A percentile compares a stretch with the other conserved stretches of the same genome.
Conservation (phyloP, 37 sponge, comb jelly and placozoan genomes). For the Cladorhizidae sp. region DNA sequence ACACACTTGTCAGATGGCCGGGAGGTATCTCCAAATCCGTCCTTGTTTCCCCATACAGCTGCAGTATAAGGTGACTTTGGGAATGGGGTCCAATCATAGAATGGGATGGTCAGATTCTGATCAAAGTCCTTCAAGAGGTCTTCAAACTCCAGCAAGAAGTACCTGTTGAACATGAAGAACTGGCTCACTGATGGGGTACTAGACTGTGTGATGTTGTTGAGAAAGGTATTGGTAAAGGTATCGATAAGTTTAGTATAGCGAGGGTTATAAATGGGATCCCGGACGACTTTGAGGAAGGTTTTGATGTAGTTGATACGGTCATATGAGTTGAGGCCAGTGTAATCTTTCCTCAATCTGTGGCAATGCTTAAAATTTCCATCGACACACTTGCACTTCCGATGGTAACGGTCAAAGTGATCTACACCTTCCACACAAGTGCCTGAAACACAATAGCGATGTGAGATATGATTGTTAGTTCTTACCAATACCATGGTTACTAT, state of each 20-base stretch:
- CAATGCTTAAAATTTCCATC: conserved; percentile 45
- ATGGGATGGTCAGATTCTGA: conserved; percentile 71
- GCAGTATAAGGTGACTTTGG: conserved; percentile 58
- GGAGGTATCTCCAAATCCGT: conserved; percentile 69
- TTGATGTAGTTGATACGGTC: conserved; percentile 60
- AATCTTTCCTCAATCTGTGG: conserved; percentile 65
- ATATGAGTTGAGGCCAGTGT: conserved; percentile 10
- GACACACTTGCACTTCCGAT: conserved; percentile 53
- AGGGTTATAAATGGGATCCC: conserved; percentile 53
- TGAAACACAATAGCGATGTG: too few relatives aligned
- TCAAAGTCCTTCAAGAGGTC: conserved; percentile 59
- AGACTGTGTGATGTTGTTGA: conserved; percentile 24
- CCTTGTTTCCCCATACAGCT: conserved; percentile 40
- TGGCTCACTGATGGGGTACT: conserved; percentile 43
- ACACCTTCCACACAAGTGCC: conserved; percentile 9
- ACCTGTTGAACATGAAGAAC: conserved; percentile 62
- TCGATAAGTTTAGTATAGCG: conserved; percentile 52
- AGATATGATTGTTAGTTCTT: too few relatives aligned
- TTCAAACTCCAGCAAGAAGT: conserved; percentile 75
- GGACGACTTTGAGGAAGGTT: conserved; percentile 40
- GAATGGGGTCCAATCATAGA: conserved; percentile 74
- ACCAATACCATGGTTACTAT: too few relatives aligned
- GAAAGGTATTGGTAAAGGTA: conserved; percentile 30
- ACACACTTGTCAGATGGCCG: conserved; percentile 51
- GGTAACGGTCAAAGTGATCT: conserved; percentile 35